Evolutionary conservation across 2,113 vertebrate species (phyloP), one percentile per base, ranked within the genome.

Genomic region (Ursus arctos): DNA sequence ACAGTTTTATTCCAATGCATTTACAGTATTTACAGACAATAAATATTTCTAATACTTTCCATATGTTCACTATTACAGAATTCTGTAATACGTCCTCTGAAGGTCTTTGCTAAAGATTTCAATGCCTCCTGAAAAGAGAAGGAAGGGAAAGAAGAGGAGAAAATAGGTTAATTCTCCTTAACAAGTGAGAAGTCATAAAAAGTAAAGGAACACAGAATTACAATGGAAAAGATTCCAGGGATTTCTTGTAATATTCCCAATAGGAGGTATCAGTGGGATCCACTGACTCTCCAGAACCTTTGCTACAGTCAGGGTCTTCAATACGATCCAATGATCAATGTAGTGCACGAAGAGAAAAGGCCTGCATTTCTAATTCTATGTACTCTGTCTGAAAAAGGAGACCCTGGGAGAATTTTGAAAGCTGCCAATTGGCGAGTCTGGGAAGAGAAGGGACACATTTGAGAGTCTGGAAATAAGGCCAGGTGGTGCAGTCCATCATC

Each of bases 11-110:
- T 98, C 97, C 98, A 96, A 98, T 94, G 98, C 98, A 99, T 99
- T 99, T 99, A 99, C 98, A 99, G 94, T 99, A 99, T 99, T 98
- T 99, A 99, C 99, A 99, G 98, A 98, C 98, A 99, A 99, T 99
- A 99, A 99, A 99, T 99, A 99, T 98, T 98, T 99, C 91, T 99
- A 99, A 99, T 99, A 99, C 98, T 99, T 99, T 98, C 98, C 98
- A 98, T 98, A 98, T 98, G 98, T 98, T 99, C 98, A 98, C 97
- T 99, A 98, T 98, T 99, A 99, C 99, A 99, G 98, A 99, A 99
- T 98, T 98, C 98, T 99, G 99, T 98, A 99, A 98, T 98, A 92
- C 28, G 98, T 99, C 98, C 98, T 98, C 97, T 98, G 98, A 98
- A 98, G 94, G 87, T 96, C 87, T 98, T 97, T 97, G 95, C 95